Evolutionary conservation across 2,113 vertebrate genomes (phyloP).

Genomic region (Nothocercus julius): DNA sequence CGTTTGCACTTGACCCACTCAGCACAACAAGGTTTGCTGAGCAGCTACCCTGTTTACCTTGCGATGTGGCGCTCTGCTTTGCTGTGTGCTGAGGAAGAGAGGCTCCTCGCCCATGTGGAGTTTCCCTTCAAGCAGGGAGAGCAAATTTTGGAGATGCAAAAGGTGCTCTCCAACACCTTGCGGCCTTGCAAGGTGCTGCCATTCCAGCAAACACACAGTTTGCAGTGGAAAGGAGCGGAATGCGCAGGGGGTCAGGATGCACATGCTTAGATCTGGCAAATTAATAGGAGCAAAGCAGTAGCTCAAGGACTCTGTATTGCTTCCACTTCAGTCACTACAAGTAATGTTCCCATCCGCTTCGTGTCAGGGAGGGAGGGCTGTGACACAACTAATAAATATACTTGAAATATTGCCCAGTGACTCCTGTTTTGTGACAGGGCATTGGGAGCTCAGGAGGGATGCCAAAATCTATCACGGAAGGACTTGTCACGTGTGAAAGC

Average conservation of each 20-base stretch:
- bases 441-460: neutral
- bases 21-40: neutral
- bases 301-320: neutral
- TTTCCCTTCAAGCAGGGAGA: neutral
- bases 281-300: neutral
- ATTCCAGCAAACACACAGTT: fast-evolving
- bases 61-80: neutral
- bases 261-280: neutral
- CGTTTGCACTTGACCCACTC: neutral
- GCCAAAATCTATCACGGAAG: neutral
- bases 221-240: neutral
- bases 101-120: neutral
- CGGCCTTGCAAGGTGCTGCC: neutral
- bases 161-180: neutral
- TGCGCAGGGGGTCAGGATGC: neutral
- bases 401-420: neutral
- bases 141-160: neutral
- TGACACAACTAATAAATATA: neutral
- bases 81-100: neutral
- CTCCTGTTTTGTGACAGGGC: neutral
- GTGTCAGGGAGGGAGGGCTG: neutral
- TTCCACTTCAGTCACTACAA: neutral
- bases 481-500: neutral
- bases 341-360: neutral
- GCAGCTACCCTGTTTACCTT: neutral